Base-by-base conservation (phyloP, 2,797 vertebrate genomes). In the Prunella strophiata region DNA sequence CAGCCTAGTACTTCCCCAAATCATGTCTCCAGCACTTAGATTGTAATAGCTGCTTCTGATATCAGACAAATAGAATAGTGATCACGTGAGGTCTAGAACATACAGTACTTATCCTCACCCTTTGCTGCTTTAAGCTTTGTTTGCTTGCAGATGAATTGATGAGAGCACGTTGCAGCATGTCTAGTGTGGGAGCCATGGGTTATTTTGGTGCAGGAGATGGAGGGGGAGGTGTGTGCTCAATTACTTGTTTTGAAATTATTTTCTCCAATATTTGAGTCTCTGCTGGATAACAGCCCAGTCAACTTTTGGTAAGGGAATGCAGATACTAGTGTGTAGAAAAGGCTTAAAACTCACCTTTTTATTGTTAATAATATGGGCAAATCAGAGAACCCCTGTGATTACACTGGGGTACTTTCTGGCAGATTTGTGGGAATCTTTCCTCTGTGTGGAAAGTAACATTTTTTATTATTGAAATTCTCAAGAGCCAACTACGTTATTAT, bases 101-200 rank as follows among this genome's bases (percentile, higher is more conserved):
- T 86, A n/a, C 34, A 34, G 68, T 82, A 67, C 72, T 94, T 82
- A 74, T 1, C 42, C 68, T 86, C 71, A 43, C 36, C 5, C 61
- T 93, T 88, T 67, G 67, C 83, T 86, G 70, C 40, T 91, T 85
- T 83, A 54, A 52, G 65, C 75, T 89, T 91, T 85, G 43, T 81
- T 84, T 94, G 59, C 62, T 43, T 57, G 32, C n/a, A 78, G 2
- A 51, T 58, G 48, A 79, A 50, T 52, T 73, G 80, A 38, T 54
- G 68, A 70, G 55, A 81, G 27, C 57, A 10, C 0, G 0, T 57
- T 88, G 54, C 65, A 83, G 70, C 1, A 1, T 20, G 13, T 77
- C 42, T 57, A 2, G 20, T 71, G 42, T 43, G 72, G 42, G 30
- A 89, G 36, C 50, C 38, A 72, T 75, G 38, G 67, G 71, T 80